Conservation (phyloP, 1,140 invertebrate genomes). For the Ericerus pela region DNA sequence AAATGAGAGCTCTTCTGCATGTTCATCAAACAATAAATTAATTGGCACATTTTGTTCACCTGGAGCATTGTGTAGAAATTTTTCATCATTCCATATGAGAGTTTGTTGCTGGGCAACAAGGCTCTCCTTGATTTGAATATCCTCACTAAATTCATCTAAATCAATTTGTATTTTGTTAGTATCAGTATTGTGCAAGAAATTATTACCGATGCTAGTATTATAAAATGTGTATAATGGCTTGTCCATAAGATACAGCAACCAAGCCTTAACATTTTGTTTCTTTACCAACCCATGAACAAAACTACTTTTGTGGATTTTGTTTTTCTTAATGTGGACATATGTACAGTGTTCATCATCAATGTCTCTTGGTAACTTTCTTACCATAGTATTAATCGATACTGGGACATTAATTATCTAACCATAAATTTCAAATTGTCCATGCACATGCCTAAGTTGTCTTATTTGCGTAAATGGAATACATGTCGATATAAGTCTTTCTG, state of each 20-base stretch:
- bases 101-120: constrained; percentile 27
- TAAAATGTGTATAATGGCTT: not conserved
- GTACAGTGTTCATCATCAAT: not conserved
- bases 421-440: no score
- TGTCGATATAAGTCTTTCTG: no score
- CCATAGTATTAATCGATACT: constrained; percentile 1
- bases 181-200: no score
- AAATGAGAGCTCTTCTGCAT: constrained; percentile 31
- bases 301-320: not conserved
- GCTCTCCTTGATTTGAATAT: constrained; percentile 23
- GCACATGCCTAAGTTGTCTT: no score
- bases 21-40: constrained; percentile 23
- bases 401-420: constrained; percentile 2
- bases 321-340: constrained; percentile 5
- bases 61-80: constrained; percentile 25
- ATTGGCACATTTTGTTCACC: constrained; percentile 22
- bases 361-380: not conserved
- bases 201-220: no score
- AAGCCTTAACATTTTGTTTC: not conserved
- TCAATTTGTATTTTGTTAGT: no score
- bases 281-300: not conserved
- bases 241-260: not conserved
- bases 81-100: constrained; percentile 27
- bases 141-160: constrained; percentile 20
- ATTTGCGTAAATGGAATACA: no score